phyloP scores from a whole-genome alignment of 2,888 invertebrate species.

The Reticulitermes lucifugus region DNA sequence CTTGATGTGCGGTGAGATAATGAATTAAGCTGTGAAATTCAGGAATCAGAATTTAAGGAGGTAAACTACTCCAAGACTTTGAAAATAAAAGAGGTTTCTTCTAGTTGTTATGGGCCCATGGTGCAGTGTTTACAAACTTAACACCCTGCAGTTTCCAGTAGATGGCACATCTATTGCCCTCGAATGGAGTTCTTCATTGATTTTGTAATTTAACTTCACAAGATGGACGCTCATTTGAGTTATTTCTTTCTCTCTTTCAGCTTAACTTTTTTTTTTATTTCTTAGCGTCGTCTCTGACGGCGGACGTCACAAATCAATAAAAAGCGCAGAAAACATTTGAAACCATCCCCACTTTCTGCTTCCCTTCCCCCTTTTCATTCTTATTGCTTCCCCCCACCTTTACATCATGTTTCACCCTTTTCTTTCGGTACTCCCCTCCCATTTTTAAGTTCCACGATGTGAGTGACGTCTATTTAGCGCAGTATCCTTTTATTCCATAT shows the following conservation, averaged over 20 bases:
- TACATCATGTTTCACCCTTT: slow-evolving; percentile 42
- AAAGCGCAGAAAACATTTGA: slow-evolving; percentile 51
- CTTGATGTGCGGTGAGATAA: no score
- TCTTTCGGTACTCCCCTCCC: slow-evolving; percentile 10
- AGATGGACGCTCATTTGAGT: slow-evolving; percentile 46
- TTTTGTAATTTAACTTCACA: slow-evolving; percentile 47
- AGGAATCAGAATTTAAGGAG: no score
- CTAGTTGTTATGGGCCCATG: no score
- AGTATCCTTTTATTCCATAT: not conserved
- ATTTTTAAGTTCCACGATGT: not conserved
- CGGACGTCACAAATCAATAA: slow-evolving; percentile 51
- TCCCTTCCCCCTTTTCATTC: slow-evolving; percentile 25
- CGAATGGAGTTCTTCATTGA: slow-evolving; percentile 41
- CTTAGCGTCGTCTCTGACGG: slow-evolving; percentile 48
- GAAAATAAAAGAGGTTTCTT: no score
- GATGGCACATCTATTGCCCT: slow-evolving; percentile 32
- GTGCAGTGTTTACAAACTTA: not conserved
- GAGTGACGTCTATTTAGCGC: not conserved
- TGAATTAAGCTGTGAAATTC: no score
- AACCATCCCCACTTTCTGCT: slow-evolving; percentile 37
- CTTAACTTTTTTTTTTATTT: slow-evolving; percentile 15
- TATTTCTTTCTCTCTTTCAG: slow-evolving; percentile 16
- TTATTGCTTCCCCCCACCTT: slow-evolving; percentile 32
- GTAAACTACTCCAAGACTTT: no score
- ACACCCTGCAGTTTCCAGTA: not conserved